Conservation (phyloP, 2,888 invertebrate genomes). For the Leucoptera coffeella region DNA sequence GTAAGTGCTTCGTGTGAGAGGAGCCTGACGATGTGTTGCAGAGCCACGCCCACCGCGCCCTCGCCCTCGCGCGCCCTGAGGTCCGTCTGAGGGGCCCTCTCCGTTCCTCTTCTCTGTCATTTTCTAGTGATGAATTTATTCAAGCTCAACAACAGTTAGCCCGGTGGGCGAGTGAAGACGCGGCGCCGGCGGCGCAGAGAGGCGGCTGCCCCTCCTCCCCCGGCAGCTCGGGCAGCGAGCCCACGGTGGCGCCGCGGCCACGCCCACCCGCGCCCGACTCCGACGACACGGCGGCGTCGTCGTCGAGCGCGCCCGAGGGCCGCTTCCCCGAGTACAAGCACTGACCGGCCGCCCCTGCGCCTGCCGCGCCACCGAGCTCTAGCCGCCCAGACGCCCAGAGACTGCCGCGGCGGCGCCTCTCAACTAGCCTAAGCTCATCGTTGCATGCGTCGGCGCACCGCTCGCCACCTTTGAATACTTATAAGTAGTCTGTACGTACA, state of each 20-base stretch:
- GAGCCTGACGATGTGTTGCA: no score
- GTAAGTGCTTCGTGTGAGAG: no score
- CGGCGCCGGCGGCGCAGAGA: conserved; percentile 53
- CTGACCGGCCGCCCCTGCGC: conserved; percentile 42
- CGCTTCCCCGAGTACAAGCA: conserved; percentile 73
- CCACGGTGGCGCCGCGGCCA: conserved; percentile 26
- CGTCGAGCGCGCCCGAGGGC: conserved; percentile 42
- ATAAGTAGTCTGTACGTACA: conserved; percentile 27
- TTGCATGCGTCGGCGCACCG: no score
- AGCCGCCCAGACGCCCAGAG: conserved; percentile 9
- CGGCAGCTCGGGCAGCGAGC: conserved; percentile 18
- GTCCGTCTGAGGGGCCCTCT: conserved; percentile 12
- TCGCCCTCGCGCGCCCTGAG: conserved; percentile 11
- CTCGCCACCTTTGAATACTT: conserved; percentile 23
- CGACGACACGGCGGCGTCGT: conserved; percentile 23
- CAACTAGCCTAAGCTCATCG: no score
- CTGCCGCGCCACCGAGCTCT: conserved; percentile 12
- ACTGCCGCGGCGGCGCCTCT: no score
- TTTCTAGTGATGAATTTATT: conserved; percentile 96
- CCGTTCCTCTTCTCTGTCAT: conserved; percentile 75
- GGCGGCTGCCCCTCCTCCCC: conserved; percentile 39
- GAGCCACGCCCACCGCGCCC: conserved; percentile 5
- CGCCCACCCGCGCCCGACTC: conserved; percentile 31
- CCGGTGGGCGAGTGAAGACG: conserved; percentile 91
- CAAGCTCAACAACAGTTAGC: conserved; percentile 95